Base-by-base conservation (phyloP, 2,797 vertebrate genomes). In the Centroberyx gerrardi region DNA sequence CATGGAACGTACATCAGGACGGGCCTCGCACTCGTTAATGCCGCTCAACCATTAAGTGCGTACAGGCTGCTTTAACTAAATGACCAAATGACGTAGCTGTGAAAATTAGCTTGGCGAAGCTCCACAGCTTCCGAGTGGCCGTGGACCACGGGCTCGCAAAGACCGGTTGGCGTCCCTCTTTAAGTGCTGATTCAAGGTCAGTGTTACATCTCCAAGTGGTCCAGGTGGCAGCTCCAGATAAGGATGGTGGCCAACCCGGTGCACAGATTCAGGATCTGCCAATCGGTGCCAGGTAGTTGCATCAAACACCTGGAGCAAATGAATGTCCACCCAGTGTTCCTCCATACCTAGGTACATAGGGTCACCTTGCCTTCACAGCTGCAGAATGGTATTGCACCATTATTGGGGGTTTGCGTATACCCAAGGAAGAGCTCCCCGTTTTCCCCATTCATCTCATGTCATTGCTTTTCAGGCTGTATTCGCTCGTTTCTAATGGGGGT, bases 121-220 rank as follows among this genome's bases (percentile, higher is more conserved):
- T 46, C 48, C 29, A 8, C 3, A 54, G 49, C 27, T 13, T 28
- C 18, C 18, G 3, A 17, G 28, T 67, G 67, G 76, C 78, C 62
- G 33, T 77, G 83, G 86, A 90, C 86, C 76, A 78, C 29, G 22
- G 68, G 75, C 67, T 69, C 33, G 77, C 68, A 68, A 78, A 53
- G 65, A 72, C 72, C 18, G 44, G 64, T 80, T 76, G 71, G 61
- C 71, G 67, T 54, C 53, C 55, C 75, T 90, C 72, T 79, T 33
- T 33, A 80, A 80, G 85, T 85, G 68, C 74, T 74, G 79, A 87
- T 86, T 92, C 92, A 93, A 94, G 92, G 92, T 94, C 92, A 93
- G 90, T 84, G 88, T 91, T 87, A 74, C 77, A 81, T 83, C 74
- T 91, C 71, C 71, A 80, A 70, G 74, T 77, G 76, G 76, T 85